Conservation (phyloP, 2,888 invertebrate species). For the Sturmia bella region DNA sequence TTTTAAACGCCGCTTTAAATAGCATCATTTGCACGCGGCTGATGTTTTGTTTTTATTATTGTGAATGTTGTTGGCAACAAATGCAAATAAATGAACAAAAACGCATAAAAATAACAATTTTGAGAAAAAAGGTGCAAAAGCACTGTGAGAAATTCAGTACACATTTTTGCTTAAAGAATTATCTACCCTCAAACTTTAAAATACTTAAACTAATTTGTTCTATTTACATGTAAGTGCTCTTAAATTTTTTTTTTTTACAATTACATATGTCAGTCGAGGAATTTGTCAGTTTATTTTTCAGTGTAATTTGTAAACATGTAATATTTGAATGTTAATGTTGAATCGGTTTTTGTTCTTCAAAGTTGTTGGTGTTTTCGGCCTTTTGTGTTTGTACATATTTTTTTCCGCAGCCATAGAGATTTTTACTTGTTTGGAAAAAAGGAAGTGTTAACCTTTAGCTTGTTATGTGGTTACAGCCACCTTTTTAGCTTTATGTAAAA, state of each 20-base stretch:
- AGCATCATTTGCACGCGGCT: conserved; percentile 80
- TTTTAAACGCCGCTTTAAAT: conserved; percentile 79
- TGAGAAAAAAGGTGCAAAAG: background rate
- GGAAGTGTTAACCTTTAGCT: conserved; percentile 73
- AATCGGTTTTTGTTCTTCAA: conserved; percentile 33
- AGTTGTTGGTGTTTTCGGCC: conserved; percentile 46
- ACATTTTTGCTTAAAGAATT: background rate
- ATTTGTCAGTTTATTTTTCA: background rate
- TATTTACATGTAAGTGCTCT: too few relatives aligned
- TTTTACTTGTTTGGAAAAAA: conserved; percentile 56
- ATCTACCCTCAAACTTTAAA: background rate
- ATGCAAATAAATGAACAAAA: conserved; percentile 52
- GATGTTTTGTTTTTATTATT: conserved; percentile 65
- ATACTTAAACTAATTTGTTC: too few relatives aligned
- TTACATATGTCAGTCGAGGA: background rate
- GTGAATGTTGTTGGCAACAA: conserved; percentile 37
- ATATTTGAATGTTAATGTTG: conserved; percentile 47
- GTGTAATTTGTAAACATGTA: conserved; percentile 23
- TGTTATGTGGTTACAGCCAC: conserved; percentile 63
- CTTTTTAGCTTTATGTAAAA: conserved; percentile 57
- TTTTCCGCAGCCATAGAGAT: background rate
- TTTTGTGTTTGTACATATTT: background rate
- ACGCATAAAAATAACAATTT: conserved; percentile 67
- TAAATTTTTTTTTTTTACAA: too few relatives aligned
- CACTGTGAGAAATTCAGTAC: conserved; percentile 25